Conservation (phyloP, 2,113 vertebrate genomes). For the Alaudala cheleensis region DNA sequence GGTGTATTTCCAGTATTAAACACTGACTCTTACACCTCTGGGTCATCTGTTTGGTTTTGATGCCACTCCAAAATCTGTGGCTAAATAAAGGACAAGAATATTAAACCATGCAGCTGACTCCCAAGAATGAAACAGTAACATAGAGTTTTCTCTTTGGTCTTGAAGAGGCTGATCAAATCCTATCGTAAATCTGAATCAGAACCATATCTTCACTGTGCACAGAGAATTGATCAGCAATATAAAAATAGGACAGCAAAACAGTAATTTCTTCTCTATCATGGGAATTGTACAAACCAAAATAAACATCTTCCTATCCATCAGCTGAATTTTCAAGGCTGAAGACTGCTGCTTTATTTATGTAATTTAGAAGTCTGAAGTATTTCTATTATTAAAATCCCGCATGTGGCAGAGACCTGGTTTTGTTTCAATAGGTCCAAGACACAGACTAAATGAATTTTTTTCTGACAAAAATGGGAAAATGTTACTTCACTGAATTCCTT, state of each 20-base stretch:
- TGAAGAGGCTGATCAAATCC: background rate
- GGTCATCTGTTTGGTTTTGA: background rate
- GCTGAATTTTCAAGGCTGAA: background rate
- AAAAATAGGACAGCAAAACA: slow-evolving; percentile 14
- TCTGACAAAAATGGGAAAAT: background rate
- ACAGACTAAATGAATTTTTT: background rate
- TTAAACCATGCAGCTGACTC: background rate
- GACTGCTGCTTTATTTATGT: background rate
- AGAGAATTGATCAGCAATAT: background rate
- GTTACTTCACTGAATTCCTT: background rate
- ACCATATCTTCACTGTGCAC: background rate
- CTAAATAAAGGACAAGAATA: background rate
- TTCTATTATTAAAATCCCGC: background rate
- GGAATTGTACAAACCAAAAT: slow-evolving; percentile 17
- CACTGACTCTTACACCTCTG: background rate
- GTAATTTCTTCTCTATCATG: slow-evolving; percentile 15
- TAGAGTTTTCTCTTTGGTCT: background rate
- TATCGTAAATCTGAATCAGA: background rate
- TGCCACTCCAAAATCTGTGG: background rate
- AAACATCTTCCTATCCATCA: slow-evolving; percentile 32
- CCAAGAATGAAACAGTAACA: background rate
- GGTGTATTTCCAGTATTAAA: background rate
- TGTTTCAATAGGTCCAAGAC: background rate
- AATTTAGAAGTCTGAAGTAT: slow-evolving; percentile 9
- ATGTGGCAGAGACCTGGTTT: background rate